These are phyloP conservation scores for Taxidea taxus DNA, from an alignment of 2,113 vertebrate genomes.

Conservation along the genomic window DNA sequence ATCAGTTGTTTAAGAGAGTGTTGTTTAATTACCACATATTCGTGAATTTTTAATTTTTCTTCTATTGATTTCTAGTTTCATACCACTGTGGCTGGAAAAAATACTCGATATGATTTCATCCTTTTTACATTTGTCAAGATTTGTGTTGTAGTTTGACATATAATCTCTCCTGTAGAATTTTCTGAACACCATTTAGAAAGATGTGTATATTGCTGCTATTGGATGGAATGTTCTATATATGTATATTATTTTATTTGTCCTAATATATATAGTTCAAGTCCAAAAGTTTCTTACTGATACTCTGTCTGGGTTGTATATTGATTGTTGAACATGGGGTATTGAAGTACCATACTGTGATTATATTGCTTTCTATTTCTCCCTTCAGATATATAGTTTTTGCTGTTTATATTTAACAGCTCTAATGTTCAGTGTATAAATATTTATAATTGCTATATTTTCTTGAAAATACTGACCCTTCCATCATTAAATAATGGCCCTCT, in stretches of 20 bases:
- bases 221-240: neutral
- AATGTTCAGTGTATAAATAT: neutral
- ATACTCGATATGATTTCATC: neutral
- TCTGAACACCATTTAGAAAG: neutral
- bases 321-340: neutral
- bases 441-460: neutral
- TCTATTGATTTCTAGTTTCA: neutral
- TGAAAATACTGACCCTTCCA: neutral
- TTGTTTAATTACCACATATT: neutral
- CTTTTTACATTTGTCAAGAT: neutral
- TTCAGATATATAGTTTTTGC: neutral
- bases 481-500: neutral
- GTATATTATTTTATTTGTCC: neutral
- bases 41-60: neutral
- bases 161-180: neutral
- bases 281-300: neutral
- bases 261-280: neutral
- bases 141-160: neutral
- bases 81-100: neutral
- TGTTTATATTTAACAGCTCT: neutral
- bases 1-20: neutral
- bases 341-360: neutral
- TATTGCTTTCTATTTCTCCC: neutral
- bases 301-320: neutral
- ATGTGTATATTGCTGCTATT: neutral